A percentile compares a stretch with the other conserved stretches of the same genome.
Evolutionary conservation across 37 sponge, comb jelly and placozoan genomes (phyloP).

Genomic region (Aphrocallistes beatrix): DNA sequence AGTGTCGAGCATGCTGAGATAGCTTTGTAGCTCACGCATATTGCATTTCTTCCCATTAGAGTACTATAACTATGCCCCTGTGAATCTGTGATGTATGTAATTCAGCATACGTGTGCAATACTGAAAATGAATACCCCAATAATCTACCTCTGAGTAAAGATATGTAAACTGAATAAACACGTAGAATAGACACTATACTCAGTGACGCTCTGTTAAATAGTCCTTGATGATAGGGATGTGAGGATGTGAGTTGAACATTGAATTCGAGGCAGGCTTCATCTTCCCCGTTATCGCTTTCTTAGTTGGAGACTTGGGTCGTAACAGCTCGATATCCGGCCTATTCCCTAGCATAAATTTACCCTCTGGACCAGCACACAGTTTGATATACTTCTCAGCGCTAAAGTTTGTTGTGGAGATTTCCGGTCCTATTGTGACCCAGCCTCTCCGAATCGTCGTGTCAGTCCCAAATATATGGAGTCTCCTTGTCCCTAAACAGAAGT

Average conservation of each 20-base stretch:
- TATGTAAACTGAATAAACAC: no score
- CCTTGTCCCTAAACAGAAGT: constrained; percentile 85
- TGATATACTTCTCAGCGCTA: constrained; percentile 50
- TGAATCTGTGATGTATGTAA: no score
- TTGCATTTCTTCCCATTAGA: no score
- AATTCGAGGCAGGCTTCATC: neutral
- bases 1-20: no score
- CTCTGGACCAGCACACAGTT: constrained; percentile 41
- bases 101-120: no score
- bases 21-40: no score
- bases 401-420: constrained; percentile 70
- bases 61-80: no score
- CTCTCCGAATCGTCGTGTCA: constrained; percentile 60
- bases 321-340: constrained; percentile 61
- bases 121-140: no score
- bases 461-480: constrained; percentile 82
- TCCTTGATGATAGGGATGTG: neutral
- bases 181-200: no score
- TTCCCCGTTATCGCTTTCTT: constrained; percentile 32
- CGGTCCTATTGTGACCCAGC: constrained; percentile 92
- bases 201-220: neutral
- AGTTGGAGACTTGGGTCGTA: constrained; percentile 91
- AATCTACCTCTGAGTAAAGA: no score
- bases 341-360: constrained; percentile 43
- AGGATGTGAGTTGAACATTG: neutral